phyloP scores from a whole-genome alignment of 2,797 vertebrate species.

The Remorina albescens region DNA sequence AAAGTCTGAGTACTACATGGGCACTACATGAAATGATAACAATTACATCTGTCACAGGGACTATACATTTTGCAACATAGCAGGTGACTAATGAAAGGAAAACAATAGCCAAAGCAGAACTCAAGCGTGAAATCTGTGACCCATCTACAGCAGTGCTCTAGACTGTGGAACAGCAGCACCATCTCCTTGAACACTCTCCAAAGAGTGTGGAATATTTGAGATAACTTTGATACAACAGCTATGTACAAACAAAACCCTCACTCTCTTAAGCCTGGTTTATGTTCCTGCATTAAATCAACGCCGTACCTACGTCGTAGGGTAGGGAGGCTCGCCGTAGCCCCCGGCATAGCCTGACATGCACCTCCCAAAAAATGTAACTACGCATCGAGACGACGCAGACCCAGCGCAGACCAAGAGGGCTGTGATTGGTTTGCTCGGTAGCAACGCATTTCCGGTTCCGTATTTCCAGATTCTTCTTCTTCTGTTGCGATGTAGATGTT shows the following conservation, averaged over 20 bases:
- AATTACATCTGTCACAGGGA: constrained; percentile 76
- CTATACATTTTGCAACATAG: constrained; percentile 39
- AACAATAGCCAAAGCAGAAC: constrained; percentile 53
- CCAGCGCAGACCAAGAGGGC: too few relatives aligned
- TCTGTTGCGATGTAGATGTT: too few relatives aligned
- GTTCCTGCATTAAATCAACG: too few relatives aligned
- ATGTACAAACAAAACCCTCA: not conserved
- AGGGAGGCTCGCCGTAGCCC: too few relatives aligned
- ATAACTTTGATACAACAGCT: not conserved
- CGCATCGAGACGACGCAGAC: too few relatives aligned
- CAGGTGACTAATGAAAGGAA: constrained; percentile 48
- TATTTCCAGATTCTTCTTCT: too few relatives aligned
- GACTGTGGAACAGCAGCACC: constrained; percentile 37
- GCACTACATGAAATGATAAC: constrained; percentile 76
- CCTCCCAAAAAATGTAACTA: too few relatives aligned
- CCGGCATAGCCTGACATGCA: too few relatives aligned
- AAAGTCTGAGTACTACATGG: constrained; percentile 71
- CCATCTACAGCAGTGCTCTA: constrained; percentile 50
- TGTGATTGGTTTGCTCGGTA: too few relatives aligned
- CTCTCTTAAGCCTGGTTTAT: too few relatives aligned
- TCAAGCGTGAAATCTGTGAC: constrained; percentile 68
- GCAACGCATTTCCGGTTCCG: too few relatives aligned
- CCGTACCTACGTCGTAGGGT: too few relatives aligned
- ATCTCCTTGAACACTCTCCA: not conserved
- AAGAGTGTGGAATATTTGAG: not conserved